Conservation (phyloP, 1,140 invertebrate species). For the Coelopa frigida region DNA sequence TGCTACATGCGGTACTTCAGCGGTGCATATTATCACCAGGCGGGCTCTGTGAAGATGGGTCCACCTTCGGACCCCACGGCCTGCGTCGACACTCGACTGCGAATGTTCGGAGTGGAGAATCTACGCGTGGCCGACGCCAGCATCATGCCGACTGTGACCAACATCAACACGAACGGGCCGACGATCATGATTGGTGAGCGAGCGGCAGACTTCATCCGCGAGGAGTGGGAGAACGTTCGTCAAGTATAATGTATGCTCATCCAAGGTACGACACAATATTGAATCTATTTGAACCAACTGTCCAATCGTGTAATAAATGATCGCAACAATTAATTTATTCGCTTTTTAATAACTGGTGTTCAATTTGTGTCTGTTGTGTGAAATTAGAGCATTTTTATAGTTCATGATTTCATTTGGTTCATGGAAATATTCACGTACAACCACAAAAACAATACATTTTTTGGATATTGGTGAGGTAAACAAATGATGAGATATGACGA, state of each 20-base stretch:
- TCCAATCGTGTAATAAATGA: neutral
- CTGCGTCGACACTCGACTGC: slow-evolving; percentile 66
- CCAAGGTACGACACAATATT: too few species aligned
- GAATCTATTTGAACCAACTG: too few species aligned
- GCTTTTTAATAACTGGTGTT: neutral
- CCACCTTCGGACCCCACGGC: slow-evolving; percentile 54
- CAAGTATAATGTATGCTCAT: too few species aligned
- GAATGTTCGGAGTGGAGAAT: slow-evolving; percentile 59
- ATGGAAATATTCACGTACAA: too few species aligned
- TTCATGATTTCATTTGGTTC: too few species aligned
- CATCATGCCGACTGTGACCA: slow-evolving; percentile 64
- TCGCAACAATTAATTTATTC: neutral
- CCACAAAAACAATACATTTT: too few species aligned
- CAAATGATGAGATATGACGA: too few species aligned
- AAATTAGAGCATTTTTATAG: too few species aligned
- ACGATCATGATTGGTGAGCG: slow-evolving; percentile 84
- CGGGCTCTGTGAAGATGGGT: slow-evolving; percentile 72
- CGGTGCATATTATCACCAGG: slow-evolving; percentile 61
- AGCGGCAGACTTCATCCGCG: slow-evolving; percentile 70
- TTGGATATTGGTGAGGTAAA: too few species aligned
- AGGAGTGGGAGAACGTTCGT: slow-evolving; percentile 45
- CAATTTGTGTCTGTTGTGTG: too few species aligned
- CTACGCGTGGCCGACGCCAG: slow-evolving; percentile 70
- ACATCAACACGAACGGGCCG: slow-evolving; percentile 65
- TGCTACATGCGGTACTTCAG: slow-evolving; percentile 61